phyloP scores from a whole-genome alignment of 2,797 vertebrate species.

The Margarornis squamiger region DNA sequence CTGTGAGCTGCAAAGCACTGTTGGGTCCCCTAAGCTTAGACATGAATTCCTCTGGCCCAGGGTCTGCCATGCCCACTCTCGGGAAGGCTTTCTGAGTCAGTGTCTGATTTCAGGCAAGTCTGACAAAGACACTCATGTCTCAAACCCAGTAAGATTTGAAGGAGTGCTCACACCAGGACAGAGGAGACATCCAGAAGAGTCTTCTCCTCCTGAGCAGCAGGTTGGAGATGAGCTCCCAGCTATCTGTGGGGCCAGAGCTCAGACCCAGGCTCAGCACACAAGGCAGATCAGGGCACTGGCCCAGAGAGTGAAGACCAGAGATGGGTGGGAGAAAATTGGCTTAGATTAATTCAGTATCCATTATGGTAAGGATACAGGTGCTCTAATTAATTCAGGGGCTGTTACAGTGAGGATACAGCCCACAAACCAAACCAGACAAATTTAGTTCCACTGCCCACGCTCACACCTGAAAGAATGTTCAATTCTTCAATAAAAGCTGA shows the following conservation, averaged over 20 bases:
- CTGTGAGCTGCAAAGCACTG: neutral
- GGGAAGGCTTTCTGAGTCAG: neutral
- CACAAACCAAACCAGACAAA: neutral
- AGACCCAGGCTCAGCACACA: neutral
- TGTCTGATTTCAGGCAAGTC: neutral
- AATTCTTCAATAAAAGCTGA: neutral
- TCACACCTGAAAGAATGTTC: neutral
- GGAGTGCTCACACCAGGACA: neutral
- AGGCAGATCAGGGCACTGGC: too few species aligned
- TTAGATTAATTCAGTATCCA: neutral
- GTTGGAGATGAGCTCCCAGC: neutral
- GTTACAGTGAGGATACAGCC: neutral
- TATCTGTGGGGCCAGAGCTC: rapidly evolving
- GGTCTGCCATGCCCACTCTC: neutral
- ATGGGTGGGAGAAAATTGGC: neutral
- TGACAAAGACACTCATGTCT: neutral
- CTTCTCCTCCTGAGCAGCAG: neutral
- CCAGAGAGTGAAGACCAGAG: rapidly evolving
- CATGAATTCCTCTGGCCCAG: neutral
- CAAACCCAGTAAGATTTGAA: neutral
- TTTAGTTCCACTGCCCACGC: neutral
- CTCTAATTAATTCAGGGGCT: neutral
- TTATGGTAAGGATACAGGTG: neutral
- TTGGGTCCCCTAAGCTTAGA: neutral
- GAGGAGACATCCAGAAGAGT: neutral